Evolutionary conservation across 1,140 invertebrate genomes (phyloP).

Genomic region (Bombus sylvicola): DNA sequence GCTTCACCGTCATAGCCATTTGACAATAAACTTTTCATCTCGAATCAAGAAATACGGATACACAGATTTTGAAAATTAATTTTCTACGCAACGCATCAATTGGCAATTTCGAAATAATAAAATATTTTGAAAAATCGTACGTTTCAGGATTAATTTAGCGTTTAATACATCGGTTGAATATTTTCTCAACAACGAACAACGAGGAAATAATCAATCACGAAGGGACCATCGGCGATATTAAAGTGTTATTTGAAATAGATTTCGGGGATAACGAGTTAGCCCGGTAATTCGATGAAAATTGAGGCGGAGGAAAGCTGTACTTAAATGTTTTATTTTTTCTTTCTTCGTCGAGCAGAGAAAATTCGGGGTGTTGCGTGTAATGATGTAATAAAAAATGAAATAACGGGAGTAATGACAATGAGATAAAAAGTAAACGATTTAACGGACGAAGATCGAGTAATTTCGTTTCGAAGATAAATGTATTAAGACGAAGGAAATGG

Average conservation of each 20-base stretch:
- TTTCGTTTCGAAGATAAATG: background rate
- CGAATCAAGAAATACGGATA: too few relatives aligned
- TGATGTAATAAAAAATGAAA: background rate
- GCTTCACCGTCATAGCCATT: background rate
- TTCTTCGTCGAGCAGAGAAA: background rate
- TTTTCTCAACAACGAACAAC: background rate
- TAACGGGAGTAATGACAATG: background rate
- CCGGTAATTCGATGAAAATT: background rate
- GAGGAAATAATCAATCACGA: background rate
- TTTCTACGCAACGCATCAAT: background rate
- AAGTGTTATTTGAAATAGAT: background rate
- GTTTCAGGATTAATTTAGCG: background rate
- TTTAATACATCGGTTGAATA: background rate
- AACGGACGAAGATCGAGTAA: background rate
- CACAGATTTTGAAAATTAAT: background rate
- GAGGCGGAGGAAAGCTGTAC: too few relatives aligned
- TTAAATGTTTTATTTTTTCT: background rate
- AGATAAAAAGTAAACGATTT: background rate
- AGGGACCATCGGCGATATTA: background rate
- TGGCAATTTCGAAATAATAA: background rate
- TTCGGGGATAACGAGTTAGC: background rate
- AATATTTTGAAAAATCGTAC: background rate
- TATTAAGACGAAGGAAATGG: slow-evolving; percentile 1
- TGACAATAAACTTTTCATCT: background rate
- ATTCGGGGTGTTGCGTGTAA: slow-evolving; percentile 1